Conservation (phyloP, 2,797 vertebrate genomes). For the Hydrolagus colliei region DNA sequence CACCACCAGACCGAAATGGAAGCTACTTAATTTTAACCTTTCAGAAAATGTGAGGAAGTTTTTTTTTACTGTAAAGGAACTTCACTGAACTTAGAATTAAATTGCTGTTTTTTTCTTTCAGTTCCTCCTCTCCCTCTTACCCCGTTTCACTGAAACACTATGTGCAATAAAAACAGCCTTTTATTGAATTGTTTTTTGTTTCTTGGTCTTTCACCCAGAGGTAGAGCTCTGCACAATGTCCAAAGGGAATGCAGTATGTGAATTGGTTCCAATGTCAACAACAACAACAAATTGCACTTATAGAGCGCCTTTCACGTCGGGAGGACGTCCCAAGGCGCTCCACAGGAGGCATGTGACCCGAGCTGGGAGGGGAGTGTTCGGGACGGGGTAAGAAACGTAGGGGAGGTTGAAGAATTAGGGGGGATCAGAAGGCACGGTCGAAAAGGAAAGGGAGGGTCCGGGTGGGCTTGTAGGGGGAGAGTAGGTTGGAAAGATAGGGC, state of each 20-base stretch:
- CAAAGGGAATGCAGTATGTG: neutral
- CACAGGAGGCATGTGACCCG: too few relatives aligned
- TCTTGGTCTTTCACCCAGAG: neutral
- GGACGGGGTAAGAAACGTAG: too few relatives aligned
- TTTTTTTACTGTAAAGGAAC: neutral
- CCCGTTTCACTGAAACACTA: neutral
- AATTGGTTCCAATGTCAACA: too few relatives aligned
- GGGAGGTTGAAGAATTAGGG: too few relatives aligned
- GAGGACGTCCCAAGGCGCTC: too few relatives aligned
- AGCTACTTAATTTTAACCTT: neutral
- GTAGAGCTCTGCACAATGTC: neutral
- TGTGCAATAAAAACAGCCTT: neutral
- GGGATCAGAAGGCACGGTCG: too few relatives aligned
- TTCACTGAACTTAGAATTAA: neutral
- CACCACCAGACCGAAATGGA: neutral
- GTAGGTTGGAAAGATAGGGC: too few relatives aligned
- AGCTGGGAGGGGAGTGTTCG: too few relatives aligned
- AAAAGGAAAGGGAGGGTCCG: too few relatives aligned
- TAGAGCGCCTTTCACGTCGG: too few relatives aligned
- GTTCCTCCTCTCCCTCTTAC: neutral
- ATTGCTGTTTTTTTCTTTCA: neutral
- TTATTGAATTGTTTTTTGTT: neutral
- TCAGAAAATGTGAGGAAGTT: neutral
- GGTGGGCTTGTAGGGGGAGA: too few relatives aligned
- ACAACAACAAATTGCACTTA: too few relatives aligned